A percentile compares a stretch with the other conserved stretches of the same genome.
Evolutionary conservation across 2,797 vertebrate species (phyloP).

Genomic region (Poeciliopsis turneri): DNA sequence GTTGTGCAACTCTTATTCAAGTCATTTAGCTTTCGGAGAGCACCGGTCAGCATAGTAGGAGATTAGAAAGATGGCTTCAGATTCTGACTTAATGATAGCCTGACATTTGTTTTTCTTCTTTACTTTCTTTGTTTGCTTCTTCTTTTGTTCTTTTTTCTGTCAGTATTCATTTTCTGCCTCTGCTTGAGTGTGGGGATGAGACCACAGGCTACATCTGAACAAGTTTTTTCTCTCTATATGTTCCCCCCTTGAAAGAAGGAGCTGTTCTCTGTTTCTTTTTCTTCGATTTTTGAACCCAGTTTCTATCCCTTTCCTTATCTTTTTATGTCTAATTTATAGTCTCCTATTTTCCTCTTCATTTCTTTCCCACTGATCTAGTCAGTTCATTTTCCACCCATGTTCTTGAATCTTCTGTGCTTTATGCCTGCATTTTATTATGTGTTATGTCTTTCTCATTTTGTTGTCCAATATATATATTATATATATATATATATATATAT

Average conservation of each 20-base stretch:
- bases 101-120: conserved; percentile 58
- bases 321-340: conserved; percentile 52
- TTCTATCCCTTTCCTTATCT: conserved; percentile 11
- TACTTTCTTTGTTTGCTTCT: conserved; percentile 37
- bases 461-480: conserved; percentile 66
- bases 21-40: conserved; percentile 58
- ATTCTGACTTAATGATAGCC: conserved; percentile 55
- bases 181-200: conserved; percentile 56
- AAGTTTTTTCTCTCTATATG: conserved; percentile 48
- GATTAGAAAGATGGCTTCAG: conserved; percentile 58
- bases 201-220: conserved; percentile 60
- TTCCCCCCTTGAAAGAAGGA: conserved; percentile 45
- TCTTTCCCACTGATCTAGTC: conserved; percentile 45
- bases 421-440: conserved; percentile 49
- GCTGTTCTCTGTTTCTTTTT: conserved; percentile 42
- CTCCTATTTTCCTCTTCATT: conserved; percentile 45
- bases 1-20: conserved; percentile 50
- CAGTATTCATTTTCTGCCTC: conserved; percentile 68
- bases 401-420: conserved; percentile 45
- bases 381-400: conserved; percentile 42
- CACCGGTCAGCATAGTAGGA: conserved; percentile 34
- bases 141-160: conserved; percentile 49
- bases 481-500: too few relatives aligned
- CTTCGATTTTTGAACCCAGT: conserved; percentile 23
- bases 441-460: conserved; percentile 59